These are phyloP conservation scores for Ophonus ardosiacus DNA, from an alignment of 2,888 invertebrate genomes.

Conservation along the genomic window DNA sequence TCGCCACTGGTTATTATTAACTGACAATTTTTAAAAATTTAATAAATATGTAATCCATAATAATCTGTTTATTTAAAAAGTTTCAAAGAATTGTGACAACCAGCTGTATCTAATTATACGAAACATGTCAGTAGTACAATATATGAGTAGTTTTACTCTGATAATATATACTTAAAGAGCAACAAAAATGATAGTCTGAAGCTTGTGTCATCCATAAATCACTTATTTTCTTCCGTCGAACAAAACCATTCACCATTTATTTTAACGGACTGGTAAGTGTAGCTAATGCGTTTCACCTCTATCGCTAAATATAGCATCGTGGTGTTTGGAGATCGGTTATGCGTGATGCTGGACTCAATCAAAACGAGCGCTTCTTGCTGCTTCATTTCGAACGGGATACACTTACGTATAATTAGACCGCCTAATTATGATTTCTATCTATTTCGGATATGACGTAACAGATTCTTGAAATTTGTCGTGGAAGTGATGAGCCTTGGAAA, in stretches of 20 bases:
- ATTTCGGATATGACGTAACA: slow-evolving; percentile 22
- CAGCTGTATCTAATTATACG: neutral
- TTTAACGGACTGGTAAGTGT: slow-evolving; percentile 59
- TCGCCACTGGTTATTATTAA: too few species aligned
- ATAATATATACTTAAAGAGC: neutral
- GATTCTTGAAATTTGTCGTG: slow-evolving; percentile 31
- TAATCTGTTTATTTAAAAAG: too few species aligned
- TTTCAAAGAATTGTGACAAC: too few species aligned
- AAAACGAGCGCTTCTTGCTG: neutral
- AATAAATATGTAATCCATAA: too few species aligned
- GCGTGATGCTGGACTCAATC: slow-evolving; percentile 17
- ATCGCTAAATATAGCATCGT: slow-evolving; percentile 12
- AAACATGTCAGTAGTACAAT: neutral
- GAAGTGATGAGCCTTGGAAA: neutral
- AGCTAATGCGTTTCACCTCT: slow-evolving; percentile 49
- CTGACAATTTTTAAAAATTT: too few species aligned
- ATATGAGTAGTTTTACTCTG: neutral
- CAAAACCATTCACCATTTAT: slow-evolving; percentile 56
- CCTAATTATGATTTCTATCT: slow-evolving; percentile 43
- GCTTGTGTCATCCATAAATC: slow-evolving; percentile 42
- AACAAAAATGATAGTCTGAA: slow-evolving; percentile 20
- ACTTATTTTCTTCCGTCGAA: slow-evolving; percentile 40
- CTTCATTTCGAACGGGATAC: slow-evolving; percentile 29
- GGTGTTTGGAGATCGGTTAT: neutral
- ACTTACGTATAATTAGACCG: slow-evolving; percentile 32